Evolutionary conservation across 2,888 invertebrate genomes (phyloP), one percentile per base, ranked within the genome.

Genomic region (Epinotia brunnichana): DNA sequence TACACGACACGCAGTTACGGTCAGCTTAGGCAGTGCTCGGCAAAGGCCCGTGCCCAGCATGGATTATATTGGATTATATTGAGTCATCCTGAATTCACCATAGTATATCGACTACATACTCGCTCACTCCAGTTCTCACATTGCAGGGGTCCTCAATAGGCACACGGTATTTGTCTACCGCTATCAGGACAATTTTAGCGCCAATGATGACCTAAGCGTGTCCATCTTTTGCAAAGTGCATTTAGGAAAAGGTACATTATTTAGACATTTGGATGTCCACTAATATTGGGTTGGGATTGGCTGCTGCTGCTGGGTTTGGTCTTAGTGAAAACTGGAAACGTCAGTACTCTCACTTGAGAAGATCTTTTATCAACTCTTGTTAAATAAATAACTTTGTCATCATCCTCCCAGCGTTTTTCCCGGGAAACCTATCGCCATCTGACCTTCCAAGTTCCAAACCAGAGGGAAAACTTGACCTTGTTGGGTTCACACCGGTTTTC

Each of bases 211-310:
- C 86, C 84, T 93, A 88, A 90, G 89, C 86, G 89, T 94, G 82
- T 93, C 93, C 87, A 85, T 94, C 88, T 91, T 91, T 89, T 94
- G 92, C 92, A 94, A 94, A 93, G 83, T 94, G 84, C 91, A 92
- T 91, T 89, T 94, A 93, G 94, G 94, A 92, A 92, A 93, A 94
- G 94, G 94, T 94, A 93, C 89, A 85, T 77, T 77, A 72, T 73
- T 69, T 66, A 70, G 70, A 64, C 59, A 54, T 64, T 72, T 69
- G 17, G 29, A 73, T 70, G 70, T 69, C 44, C 73, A 73, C 70
- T 73, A 73, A 73, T 69, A 56, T 66, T 56, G 66, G 66, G 66
- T 41, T n/a, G 51, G 41, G 10, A 19, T 11, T 57, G n/a, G 66
- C 24, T 56, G 21, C 15, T 24, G 54, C 48, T 24, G 44, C 19